These are phyloP conservation scores for Hippopotamyrus pictus DNA, from an alignment of 2,797 vertebrate species.

Conservation along the genomic window DNA sequence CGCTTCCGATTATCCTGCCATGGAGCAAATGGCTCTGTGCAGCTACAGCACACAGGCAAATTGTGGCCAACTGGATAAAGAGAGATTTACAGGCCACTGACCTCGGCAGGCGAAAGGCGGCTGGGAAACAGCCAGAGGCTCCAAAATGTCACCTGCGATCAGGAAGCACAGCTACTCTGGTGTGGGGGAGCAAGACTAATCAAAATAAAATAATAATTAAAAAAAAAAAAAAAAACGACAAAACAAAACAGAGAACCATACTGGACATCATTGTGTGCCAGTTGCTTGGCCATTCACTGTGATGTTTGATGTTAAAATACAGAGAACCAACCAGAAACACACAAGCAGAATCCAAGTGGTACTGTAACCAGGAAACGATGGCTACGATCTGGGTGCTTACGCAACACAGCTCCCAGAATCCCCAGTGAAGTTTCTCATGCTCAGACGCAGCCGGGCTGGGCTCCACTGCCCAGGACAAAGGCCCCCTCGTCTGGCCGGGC, in stretches of 20 bases:
- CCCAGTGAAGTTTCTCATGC: not conserved
- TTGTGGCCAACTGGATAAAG: not conserved
- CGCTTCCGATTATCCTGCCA: not conserved
- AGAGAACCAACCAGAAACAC: not conserved
- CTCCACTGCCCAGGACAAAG: constrained; percentile 22
- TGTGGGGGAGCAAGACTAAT: not conserved
- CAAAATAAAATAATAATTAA: not conserved
- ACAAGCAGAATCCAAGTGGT: not conserved
- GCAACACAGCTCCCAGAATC: not conserved
- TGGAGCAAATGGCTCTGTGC: not conserved
- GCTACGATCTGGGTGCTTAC: not conserved
- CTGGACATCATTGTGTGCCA: not conserved
- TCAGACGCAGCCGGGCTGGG: constrained; percentile 14
- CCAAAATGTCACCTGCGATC: not conserved
- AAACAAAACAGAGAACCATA: not conserved
- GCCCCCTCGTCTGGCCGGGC: constrained; percentile 18
- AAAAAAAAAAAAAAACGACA: not conserved
- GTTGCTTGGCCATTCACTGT: not conserved
- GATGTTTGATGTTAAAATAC: not conserved
- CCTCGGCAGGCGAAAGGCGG: not conserved
- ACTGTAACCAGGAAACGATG: not conserved
- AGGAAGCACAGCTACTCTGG: not conserved
- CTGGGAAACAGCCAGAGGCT: not conserved
- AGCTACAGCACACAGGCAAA: not conserved
- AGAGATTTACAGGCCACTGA: not conserved